Base-by-base conservation (phyloP, 2,888 invertebrate species). In the Pachliopta kotzebuea region DNA sequence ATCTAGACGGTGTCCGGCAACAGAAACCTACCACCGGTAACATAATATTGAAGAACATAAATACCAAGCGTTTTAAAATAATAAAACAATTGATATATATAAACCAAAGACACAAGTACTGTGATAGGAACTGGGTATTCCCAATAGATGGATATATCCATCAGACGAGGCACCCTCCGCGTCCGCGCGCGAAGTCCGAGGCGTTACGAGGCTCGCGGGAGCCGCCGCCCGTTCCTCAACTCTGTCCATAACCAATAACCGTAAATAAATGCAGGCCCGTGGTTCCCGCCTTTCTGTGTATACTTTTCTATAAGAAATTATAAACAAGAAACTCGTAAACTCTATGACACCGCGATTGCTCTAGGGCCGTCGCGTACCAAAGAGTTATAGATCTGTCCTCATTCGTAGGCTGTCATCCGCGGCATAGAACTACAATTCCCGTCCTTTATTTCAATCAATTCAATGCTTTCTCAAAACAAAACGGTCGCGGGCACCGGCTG, bases 201-300 rank as follows among this genome's bases (percentile, higher is more conserved):
- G 79, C 81, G 84, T 90, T 90, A 91, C 88, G 91, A 90, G 84
- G 75, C 91, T 85, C 89, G 67, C 81, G 90, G 90, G 90, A 91
- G 76, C 75, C 26, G 20, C 62, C 69, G 75, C 76, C 78, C 80
- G 81, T 79, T 83, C 86, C 85, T 88, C 88, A 86, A 85, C 85
- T 87, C 84, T 78, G 84, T 86, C 90, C 83, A 90, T 91, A 90
- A 90, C 89, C 91, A 90, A 91, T 90, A 90, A 91, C 82, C 90
- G 88, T 91, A 90, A 91, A 90, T 91, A 90, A 90, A 85, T 84
- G 75, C 78, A 74, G 75, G 69, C 71, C 73, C 74, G 70, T 74
- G 69, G 58, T 52, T 56, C 60, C 21, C 62, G 60, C 60, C 56
- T 65, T 45, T 42, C 66, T 53, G 56, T 63, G 52, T 64, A 62